Base-by-base conservation (phyloP, 92 coral and sea anemone genomes). In the Bergia sp. region DNA sequence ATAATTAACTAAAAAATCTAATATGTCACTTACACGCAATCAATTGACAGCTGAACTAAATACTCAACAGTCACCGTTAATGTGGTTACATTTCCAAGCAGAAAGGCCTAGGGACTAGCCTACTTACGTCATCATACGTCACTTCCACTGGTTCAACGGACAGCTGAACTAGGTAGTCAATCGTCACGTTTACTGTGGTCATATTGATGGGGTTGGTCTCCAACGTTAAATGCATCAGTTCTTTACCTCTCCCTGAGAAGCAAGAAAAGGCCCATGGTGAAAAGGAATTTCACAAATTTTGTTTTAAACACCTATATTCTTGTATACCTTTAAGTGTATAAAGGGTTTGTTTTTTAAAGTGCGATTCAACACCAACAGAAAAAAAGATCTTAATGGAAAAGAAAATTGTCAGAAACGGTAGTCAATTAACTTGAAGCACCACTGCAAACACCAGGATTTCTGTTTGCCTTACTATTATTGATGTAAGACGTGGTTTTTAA, bases 101-200 rank as follows among this genome's bases (percentile, higher is more conserved):
- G 58, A 12, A 45, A 7, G 50, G 50, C 5, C 7, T 23, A 3
- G 5, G 23, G 57, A 50, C 58, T 1, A 53, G 58, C 29, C 1
- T 13, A 89, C 94, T 90, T 91, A 96, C 99, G 80, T 92, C 90
- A 87, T 96, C 96, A 76, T 95, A 95, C 42, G 82, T 87, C 15
- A 92, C 84, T 86, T 95, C 95, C 43, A 96, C 92, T 41, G 99
- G 99, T 71, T 96, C 98, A 85, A 96, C 89, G 75, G 93, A 91
- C 74, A 96, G 92, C 40, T 79, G 79, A 38, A 93, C 95, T 0
- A 95, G 91, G 86, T 96, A 96, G 85, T 96, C 99, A 47, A 98
- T 96, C 57, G 86, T 76, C 55, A 91, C 91, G 58, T 92, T 87
- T 16, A 92, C 73, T 21, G 99, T 94, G 37, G 86, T 72, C 78